Base-by-base conservation (phyloP, 2,888 invertebrate genomes). In the Andrena camellia region DNA sequence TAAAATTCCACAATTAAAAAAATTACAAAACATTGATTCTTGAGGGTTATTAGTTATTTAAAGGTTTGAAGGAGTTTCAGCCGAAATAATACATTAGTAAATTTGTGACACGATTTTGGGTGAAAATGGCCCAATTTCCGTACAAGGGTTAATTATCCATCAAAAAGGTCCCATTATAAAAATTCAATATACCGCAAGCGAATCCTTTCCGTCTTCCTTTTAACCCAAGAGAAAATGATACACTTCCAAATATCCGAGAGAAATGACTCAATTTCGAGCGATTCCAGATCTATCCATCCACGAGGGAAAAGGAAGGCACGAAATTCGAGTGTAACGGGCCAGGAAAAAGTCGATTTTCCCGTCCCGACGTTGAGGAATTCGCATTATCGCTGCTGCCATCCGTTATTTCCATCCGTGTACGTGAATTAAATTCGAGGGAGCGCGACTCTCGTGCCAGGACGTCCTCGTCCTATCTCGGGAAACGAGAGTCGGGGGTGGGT, bases 381-480 rank as follows among this genome's bases (percentile, higher is more conserved):
- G 50, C 31, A 72, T 78, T 62, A 78, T 23, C 78, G 35, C 20
- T 20, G 52, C 6, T 13, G 2, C 33, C 13, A 57, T 42, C 42
- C 20, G 23, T 69, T 76, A 62, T 71, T 31, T 60, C 50, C 62
- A 76, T 74, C 60, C 42, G 7, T 26, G 20, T 2, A 6, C 57
- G 68, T 50, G 64, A 70, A 75, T 74, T 63, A 69, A 48, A 52
- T 48, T 31, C 59, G 4, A 54, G 20, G 50, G 50, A 54, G 50
- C 26, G 60, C 52, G 64, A 57, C 6, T 57, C 10, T 57, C 54
- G 31, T 23, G 73, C 6, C 33, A 26, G 6, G 48, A 26, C 48
- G 29, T 26, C n/a, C 63, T 70, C 67, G 83, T 42, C 71, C 74
- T 69, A 59, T 70, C 48, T 31, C 35, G 62, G 57, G 29, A 68